Evolutionary conservation across 2,797 vertebrate species (phyloP).

Genomic region (Melanotaenia boesemani): DNA sequence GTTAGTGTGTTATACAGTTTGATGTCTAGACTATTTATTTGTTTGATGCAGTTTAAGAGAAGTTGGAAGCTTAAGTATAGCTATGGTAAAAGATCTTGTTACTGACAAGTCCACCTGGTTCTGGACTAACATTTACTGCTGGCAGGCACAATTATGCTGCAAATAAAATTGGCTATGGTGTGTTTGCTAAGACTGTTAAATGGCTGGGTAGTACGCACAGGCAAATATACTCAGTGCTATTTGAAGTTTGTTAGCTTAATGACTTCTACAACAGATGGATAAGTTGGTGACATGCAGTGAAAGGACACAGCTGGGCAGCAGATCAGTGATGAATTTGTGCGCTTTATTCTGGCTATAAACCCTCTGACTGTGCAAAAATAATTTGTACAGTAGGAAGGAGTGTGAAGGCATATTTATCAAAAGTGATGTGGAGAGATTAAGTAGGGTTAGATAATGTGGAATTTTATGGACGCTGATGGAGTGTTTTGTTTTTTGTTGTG

Average conservation of each 20-base stretch:
- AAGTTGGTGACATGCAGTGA: slow-evolving; percentile 1
- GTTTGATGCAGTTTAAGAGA: neutral
- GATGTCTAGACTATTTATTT: neutral
- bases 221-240: slow-evolving; percentile 37
- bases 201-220: slow-evolving; percentile 11
- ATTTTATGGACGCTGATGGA: neutral
- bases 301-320: slow-evolving; percentile 4
- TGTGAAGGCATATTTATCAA: neutral
- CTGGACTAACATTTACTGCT: slow-evolving; percentile 2
- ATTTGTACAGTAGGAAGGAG: neutral
- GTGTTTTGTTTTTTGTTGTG: too few relatives aligned
- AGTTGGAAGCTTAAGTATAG: neutral
- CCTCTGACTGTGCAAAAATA: neutral
- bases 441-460: neutral
- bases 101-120: neutral
- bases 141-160: neutral
- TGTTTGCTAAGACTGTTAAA: slow-evolving; percentile 47
- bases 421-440: neutral
- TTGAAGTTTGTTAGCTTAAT: slow-evolving; percentile 44
- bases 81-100: neutral
- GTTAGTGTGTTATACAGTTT: neutral
- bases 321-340: neutral
- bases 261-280: slow-evolving; percentile 47
- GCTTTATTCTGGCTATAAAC: neutral
- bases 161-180: slow-evolving; percentile 14